These are phyloP conservation scores for Helicoverpa zea DNA, from an alignment of 1,140 invertebrate species.

Conservation along the genomic window DNA sequence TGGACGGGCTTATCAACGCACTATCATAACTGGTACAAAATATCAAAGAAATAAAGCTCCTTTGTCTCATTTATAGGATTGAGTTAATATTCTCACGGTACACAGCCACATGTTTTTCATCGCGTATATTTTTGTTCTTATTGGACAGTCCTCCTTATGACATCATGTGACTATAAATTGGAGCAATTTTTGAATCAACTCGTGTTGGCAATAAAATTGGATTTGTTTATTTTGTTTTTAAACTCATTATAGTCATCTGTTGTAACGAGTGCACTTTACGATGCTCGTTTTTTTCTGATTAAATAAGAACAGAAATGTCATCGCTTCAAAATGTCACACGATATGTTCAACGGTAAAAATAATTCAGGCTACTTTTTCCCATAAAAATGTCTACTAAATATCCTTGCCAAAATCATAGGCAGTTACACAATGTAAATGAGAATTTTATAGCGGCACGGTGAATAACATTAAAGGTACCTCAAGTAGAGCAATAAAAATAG, in stretches of 20 bases:
- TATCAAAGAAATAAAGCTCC: conserved; percentile 55
- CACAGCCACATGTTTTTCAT: conserved; percentile 78
- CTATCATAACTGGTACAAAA: conserved; percentile 54
- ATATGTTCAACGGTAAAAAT: conserved; percentile 6
- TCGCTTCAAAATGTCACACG: conserved; percentile 18
- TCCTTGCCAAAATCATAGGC: conserved; percentile 52
- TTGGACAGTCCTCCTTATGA: conserved; percentile 73
- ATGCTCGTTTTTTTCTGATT: conserved; percentile 22
- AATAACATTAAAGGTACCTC: conserved; percentile 70
- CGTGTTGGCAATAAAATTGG: conserved; percentile 76
- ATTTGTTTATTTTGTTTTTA: conserved; percentile 82
- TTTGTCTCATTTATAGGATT: conserved; percentile 72
- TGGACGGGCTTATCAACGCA: background rate
- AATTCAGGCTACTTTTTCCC: conserved; percentile 5
- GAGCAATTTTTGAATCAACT: conserved; percentile 78
- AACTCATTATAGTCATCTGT: conserved; percentile 63
- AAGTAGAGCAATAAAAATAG: conserved; percentile 71
- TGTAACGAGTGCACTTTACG: conserved; percentile 41
- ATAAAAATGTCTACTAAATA: conserved; percentile 46
- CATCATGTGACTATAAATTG: conserved; percentile 80
- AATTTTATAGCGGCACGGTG: conserved; percentile 67
- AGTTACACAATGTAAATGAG: conserved; percentile 69
- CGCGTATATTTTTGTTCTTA: conserved; percentile 78
- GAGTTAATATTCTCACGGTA: conserved; percentile 79
- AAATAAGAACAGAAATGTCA: conserved; percentile 30